Conservation (phyloP, 2,888 invertebrate species). For the Agapostemon virescens region DNA sequence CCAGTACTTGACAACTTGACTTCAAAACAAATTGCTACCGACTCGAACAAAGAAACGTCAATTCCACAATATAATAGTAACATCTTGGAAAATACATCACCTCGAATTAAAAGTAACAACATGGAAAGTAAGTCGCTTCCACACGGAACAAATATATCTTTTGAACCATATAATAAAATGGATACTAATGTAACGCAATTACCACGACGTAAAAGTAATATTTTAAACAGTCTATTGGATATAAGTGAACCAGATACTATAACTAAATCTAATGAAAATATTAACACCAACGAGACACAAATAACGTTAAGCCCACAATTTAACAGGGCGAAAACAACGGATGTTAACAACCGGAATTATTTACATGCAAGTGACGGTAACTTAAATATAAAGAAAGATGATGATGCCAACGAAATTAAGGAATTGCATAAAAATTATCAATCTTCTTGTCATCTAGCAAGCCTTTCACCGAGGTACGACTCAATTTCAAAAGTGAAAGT, state of each 20-base stretch:
- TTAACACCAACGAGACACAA: background rate
- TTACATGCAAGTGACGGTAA: slow-evolving; percentile 46
- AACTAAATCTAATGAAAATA: background rate
- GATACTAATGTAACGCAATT: background rate
- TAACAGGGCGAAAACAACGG: slow-evolving; percentile 5
- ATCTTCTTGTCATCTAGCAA: slow-evolving; percentile 48
- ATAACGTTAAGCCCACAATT: background rate
- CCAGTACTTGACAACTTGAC: background rate
- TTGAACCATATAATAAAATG: background rate
- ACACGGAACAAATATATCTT: background rate
- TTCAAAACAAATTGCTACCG: background rate
- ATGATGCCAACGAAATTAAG: background rate
- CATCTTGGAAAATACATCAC: background rate
- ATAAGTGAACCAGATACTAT: background rate
- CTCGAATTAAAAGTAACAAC: background rate
- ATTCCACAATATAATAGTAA: background rate
- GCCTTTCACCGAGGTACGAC: background rate
- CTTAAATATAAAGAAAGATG: slow-evolving; percentile 39
- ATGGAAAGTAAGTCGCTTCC: background rate
- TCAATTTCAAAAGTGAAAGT: slow-evolving; percentile 62
- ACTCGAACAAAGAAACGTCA: background rate
- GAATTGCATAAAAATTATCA: slow-evolving; percentile 25
- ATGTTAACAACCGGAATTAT: slow-evolving; percentile 6
- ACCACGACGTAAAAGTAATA: background rate
- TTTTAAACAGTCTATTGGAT: background rate